These are phyloP conservation scores for Zeuzera pyrina DNA, from an alignment of 2,888 invertebrate genomes.

Conservation along the genomic window DNA sequence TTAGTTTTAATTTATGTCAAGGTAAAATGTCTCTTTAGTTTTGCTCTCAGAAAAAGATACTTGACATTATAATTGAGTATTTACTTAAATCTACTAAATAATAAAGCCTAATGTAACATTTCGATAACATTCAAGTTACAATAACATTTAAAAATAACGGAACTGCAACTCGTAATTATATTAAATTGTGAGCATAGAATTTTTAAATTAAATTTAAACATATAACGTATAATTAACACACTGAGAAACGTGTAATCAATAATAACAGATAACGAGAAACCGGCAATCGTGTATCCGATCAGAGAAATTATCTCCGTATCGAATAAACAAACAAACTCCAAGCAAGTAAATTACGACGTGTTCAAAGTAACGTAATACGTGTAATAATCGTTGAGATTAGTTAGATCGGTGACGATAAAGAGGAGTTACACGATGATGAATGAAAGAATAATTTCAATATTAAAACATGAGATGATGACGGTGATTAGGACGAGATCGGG, in stretches of 20 bases:
- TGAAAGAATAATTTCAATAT: constrained; percentile 62
- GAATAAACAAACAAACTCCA: constrained; percentile 56
- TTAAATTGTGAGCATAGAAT: constrained; percentile 14
- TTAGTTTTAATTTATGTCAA: too few relatives aligned
- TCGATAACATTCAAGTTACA: too few relatives aligned
- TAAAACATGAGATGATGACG: constrained; percentile 50
- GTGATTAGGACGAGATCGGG: constrained; percentile 44
- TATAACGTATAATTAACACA: constrained; percentile 55
- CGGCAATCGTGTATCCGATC: constrained; percentile 40
- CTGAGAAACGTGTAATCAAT: constrained; percentile 58
- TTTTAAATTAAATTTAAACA: constrained; percentile 49
- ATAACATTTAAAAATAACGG: neutral
- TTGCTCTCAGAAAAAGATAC: too few relatives aligned
- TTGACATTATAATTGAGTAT: too few relatives aligned
- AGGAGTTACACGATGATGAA: constrained; percentile 50
- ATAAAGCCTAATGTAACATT: too few relatives aligned
- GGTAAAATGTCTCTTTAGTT: too few relatives aligned
- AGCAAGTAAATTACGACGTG: constrained; percentile 50
- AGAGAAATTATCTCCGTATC: constrained; percentile 46
- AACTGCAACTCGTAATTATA: too few relatives aligned
- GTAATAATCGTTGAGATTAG: constrained; percentile 61
- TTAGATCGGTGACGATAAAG: constrained; percentile 60
- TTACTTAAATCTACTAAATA: too few relatives aligned
- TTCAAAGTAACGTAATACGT: constrained; percentile 60
- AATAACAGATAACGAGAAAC: constrained; percentile 47